phyloP scores from a whole-genome alignment of 2,797 vertebrate genomes.

The Anomalospiza imberbis region DNA sequence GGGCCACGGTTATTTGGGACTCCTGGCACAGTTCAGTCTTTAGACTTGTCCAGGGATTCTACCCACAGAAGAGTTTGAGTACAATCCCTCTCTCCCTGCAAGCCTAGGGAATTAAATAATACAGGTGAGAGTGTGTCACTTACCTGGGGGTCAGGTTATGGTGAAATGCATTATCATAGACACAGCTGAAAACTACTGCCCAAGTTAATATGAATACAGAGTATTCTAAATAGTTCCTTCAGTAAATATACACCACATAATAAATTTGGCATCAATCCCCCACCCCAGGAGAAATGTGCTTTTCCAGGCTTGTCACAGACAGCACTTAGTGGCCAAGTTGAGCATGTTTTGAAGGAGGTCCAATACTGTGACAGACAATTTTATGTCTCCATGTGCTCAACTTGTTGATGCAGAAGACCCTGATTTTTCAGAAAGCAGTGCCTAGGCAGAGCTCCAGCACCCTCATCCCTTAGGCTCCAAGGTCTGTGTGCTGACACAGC shows the following conservation, averaged over 20 bases:
- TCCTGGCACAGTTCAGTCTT: not conserved
- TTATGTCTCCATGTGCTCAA: not conserved
- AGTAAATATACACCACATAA: not conserved
- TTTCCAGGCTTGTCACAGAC: not conserved
- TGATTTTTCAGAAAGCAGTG: not conserved
- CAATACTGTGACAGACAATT: not conserved
- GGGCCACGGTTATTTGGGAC: not conserved
- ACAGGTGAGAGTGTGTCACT: not conserved
- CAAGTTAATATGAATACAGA: not conserved
- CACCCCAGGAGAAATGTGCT: not conserved
- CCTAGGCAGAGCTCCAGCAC: not conserved
- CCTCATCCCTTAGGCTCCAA: not conserved
- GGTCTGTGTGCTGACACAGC: not conserved
- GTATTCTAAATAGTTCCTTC: not conserved
- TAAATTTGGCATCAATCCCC: not conserved
- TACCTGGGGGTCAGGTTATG: not conserved
- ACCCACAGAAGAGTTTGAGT: not conserved
- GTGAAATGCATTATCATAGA: not conserved
- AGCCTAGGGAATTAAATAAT: not conserved
- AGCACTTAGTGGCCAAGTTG: not conserved
- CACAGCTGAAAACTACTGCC: not conserved
- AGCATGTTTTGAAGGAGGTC: not conserved
- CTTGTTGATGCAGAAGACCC: not conserved
- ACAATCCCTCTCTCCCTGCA: not conserved
- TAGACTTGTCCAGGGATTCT: not conserved